Base-by-base conservation (phyloP, 2,113 vertebrate species). In the Halcyon senegalensis region DNA sequence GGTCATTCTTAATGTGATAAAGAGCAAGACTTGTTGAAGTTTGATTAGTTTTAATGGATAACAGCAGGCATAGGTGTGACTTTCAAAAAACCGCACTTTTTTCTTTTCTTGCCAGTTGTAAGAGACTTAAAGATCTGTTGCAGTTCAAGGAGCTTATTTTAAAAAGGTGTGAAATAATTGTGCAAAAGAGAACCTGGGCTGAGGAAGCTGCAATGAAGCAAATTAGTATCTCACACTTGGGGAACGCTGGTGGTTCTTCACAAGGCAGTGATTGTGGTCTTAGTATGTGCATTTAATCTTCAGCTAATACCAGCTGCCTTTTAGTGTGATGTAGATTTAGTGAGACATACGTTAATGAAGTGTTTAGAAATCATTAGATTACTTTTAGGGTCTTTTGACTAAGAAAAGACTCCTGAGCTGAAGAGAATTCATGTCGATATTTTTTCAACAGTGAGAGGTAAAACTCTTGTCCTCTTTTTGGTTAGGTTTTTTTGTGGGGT, bases 1-100 rank as follows among this genome's bases (percentile, higher is more conserved):
- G 84, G 83, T 91, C 27, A 44, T 94, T 96, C 60, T 70, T 87
- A 84, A 78, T 78, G 68, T 84, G 39, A 63, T 92, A 37, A 94
- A 90, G 87, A 89, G 43, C 41, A 85, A 73, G 86, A 62, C 72
- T 87, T 87, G 48, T 51, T 60, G 69, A 56, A 94, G 27, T 48
- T 84, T 87, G 69, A 56, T 95, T 64, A 44, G 39, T 79, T 95
- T 84, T 87, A 81, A 35, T 41, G 69, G 51, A 13, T 78, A 75
- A 64, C 59, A 91, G 53, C 66, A 83, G 24, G 51, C 48, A 72
- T 89, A 93, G 69, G 58, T 96, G 87, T 84, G 84, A 91, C 77
- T 92, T 94, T 62, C 16, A 86, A 60, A 89, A 93, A 89, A 7
- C 4, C n/a, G 35, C 31, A 55, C 4, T 13, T 66, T 35, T 77